Percentiles rank a stretch among this genome's conserved stretches.
phyloP scores from a whole-genome alignment of 2,113 vertebrate genomes.

The Vidua macroura region DNA sequence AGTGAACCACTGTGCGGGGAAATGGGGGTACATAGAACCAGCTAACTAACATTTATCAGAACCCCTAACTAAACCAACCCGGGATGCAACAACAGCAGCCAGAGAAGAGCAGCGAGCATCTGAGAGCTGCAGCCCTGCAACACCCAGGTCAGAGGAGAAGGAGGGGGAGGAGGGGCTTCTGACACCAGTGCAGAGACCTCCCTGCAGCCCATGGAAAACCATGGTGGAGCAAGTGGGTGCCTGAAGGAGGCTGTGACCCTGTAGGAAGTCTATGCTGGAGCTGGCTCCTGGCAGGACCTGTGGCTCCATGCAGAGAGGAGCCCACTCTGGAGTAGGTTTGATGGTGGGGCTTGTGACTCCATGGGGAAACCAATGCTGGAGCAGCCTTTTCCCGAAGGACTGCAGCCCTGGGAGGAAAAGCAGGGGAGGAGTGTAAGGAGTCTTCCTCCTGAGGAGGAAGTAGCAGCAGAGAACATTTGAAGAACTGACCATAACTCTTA shows the following conservation, averaged over 20 bases:
- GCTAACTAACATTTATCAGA: no score
- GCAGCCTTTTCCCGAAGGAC: background rate
- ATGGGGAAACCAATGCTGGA: rapidly evolving
- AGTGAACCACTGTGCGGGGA: no score
- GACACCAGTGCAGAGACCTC: background rate
- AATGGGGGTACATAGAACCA: no score
- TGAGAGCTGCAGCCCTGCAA: background rate
- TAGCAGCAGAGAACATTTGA: background rate
- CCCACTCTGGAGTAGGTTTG: background rate
- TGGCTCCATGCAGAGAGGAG: no score
- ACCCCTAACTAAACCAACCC: no score
- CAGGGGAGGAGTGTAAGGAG: background rate
- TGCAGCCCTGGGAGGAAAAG: background rate
- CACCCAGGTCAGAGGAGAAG: background rate
- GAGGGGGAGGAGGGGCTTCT: background rate
- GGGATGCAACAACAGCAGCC: no score
- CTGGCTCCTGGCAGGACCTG: background rate
- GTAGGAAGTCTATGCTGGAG: background rate
- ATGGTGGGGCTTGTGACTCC: background rate
- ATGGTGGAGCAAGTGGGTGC: background rate
- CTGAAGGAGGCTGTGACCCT: background rate
- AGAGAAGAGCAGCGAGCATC: no score
- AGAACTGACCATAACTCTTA: background rate
- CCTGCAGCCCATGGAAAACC: background rate
- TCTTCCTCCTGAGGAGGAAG: background rate